Evolutionary conservation across 1,140 invertebrate genomes (phyloP).

Genomic region (Meloidogyne floridensis): DNA sequence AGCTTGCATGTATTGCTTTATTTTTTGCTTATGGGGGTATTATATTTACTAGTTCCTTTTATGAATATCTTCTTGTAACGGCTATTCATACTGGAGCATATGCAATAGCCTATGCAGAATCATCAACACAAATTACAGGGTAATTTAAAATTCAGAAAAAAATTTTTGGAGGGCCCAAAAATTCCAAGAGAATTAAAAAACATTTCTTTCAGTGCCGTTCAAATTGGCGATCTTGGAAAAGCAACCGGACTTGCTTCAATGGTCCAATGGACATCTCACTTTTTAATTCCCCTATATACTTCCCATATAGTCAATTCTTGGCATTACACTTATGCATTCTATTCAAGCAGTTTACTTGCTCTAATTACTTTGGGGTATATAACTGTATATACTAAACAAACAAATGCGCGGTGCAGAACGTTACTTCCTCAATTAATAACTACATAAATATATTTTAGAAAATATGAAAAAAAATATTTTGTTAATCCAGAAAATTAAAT

Average conservation of each 20-base stretch:
- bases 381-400: slow-evolving; percentile 61
- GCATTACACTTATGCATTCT: slow-evolving; percentile 65
- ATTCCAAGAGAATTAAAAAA: not conserved
- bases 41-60: slow-evolving; percentile 55
- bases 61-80: slow-evolving; percentile 61
- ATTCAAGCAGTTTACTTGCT: slow-evolving; percentile 54
- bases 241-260: slow-evolving; percentile 64
- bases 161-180: too few relatives aligned
- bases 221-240: slow-evolving; percentile 60
- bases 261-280: slow-evolving; percentile 65
- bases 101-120: slow-evolving; percentile 65
- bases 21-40: slow-evolving; percentile 53
- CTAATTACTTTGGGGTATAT: slow-evolving; percentile 55
- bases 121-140: slow-evolving; percentile 63
- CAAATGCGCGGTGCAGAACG: slow-evolving; percentile 55
- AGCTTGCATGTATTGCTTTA: slow-evolving; percentile 53
- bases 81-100: slow-evolving; percentile 63
- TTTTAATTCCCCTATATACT: slow-evolving; percentile 63
- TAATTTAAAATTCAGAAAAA: slow-evolving; percentile 19
- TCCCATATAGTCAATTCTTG: slow-evolving; percentile 60
- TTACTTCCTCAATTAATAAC: slow-evolving; percentile 55
- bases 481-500: not conserved
- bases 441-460: slow-evolving; percentile 43
- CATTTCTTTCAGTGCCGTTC: slow-evolving; percentile 55
- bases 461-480: slow-evolving; percentile 11